phyloP scores from a whole-genome alignment of 2,797 vertebrate species.

The Aphelocoma californica region DNA sequence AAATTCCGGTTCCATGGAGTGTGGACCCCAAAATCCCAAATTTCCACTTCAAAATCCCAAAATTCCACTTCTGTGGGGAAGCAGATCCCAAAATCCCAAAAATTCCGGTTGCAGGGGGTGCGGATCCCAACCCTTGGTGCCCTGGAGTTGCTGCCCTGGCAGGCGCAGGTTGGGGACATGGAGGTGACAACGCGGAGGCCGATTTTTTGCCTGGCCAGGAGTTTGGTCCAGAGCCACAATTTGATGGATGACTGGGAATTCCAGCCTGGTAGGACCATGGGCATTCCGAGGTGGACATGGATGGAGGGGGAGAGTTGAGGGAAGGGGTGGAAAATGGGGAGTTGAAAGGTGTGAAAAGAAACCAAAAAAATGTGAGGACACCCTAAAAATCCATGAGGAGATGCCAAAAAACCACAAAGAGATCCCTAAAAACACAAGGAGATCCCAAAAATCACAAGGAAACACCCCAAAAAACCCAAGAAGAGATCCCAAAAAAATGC shows the following conservation, averaged over 20 bases:
- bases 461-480: background rate
- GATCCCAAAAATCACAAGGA: background rate
- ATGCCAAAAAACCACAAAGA: background rate
- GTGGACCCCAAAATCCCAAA: background rate
- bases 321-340: background rate
- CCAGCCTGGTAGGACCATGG: background rate
- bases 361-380: background rate
- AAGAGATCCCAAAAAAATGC: background rate
- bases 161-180: background rate
- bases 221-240: background rate
- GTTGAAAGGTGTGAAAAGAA: background rate
- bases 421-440: background rate
- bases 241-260: background rate
- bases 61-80: background rate
- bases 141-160: background rate
- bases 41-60: background rate
- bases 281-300: rapidly evolving
- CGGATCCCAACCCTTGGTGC: background rate
- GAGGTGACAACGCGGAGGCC: background rate
- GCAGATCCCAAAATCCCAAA: background rate
- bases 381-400: background rate
- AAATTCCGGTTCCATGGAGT: background rate
- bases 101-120: background rate
- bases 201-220: background rate
- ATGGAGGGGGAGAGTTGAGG: background rate